Conservation (phyloP, 2,888 invertebrate genomes). For the Zeuzera pyrina region DNA sequence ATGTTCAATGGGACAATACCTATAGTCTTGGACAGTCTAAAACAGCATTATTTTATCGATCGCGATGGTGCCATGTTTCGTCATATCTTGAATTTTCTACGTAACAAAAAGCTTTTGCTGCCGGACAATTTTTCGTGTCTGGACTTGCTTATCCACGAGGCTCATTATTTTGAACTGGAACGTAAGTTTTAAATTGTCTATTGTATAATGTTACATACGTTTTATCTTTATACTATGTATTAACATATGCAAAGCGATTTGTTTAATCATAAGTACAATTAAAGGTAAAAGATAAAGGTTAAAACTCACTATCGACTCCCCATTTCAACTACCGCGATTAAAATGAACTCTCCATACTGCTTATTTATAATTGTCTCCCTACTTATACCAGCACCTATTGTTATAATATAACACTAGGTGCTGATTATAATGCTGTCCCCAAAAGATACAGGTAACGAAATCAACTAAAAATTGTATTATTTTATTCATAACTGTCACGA, state of each 20-base stretch:
- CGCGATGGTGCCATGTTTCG: constrained; percentile 98
- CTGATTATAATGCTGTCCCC: too few species aligned
- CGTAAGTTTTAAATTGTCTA: constrained; percentile 74
- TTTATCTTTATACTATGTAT: background rate
- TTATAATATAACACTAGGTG: too few species aligned
- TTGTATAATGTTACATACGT: background rate
- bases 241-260: constrained; percentile 8
- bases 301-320: too few species aligned
- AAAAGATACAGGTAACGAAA: too few species aligned
- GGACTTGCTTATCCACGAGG: constrained; percentile 92
- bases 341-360: too few species aligned
- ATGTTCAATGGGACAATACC: constrained; percentile 97
- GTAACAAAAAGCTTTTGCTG: constrained; percentile 89
- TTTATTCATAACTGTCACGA: too few species aligned
- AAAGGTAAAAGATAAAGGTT: too few species aligned
- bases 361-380: too few species aligned
- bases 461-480: too few species aligned
- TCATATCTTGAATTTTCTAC: constrained; percentile 96
- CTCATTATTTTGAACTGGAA: constrained; percentile 90
- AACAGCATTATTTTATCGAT: constrained; percentile 99
- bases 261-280: constrained; percentile 1
- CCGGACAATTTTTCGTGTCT: constrained; percentile 90
- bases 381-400: too few species aligned
- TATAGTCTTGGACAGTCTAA: constrained; percentile 94
- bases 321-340: too few species aligned